Base-by-base conservation (phyloP, 2,797 vertebrate genomes). In the Trematomus bernacchii region DNA sequence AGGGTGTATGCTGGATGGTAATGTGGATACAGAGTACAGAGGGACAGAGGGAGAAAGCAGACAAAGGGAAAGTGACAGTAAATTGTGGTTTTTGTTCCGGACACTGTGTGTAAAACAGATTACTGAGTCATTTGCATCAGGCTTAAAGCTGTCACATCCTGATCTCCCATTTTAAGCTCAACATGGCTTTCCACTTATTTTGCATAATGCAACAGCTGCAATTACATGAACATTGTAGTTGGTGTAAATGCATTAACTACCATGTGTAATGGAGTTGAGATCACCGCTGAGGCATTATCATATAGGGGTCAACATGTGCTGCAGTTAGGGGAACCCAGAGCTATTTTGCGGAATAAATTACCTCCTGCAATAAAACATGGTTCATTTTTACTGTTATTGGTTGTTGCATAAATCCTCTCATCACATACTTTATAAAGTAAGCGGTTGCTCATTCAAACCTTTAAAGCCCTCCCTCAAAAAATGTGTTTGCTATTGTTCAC, bases 131-230 rank as follows among this genome's bases (percentile, higher is more conserved):
- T 71, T 74, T 46, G 23, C 43, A 55, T 70, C 42, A 60, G 14
- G 19, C 46, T 50, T 16, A 51, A 40, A 66, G 40, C n/a, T 13
- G 48, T 71, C 60, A 21, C 57, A 16, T 71, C 30, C 19, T 21
- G 23, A 58, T 57, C n/a, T 53, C 44, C 58, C 37, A 16, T 33
- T 76, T 19, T 27, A 6, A 73, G 59, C 23, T 18, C 50, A 18
- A 33, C 66, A 46, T 40, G n/a, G 9, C 47, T 50, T 58, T 64
- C 58, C 27, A 42, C 57, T 58, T 54, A 43, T 70, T 71, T 76
- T 47, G 37, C 62, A 70, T 82, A 52, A 74, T 69, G 21, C 78
- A 84, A 69, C 67, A 66, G 27, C 27, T 4, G 54, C 51, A 63
- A 10, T 70, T 67, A 66, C 42, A 46, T 69, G 53, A n/a, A 72